Evolutionary conservation across 2,888 invertebrate species (phyloP).

Genomic region (Metalampra italica): DNA sequence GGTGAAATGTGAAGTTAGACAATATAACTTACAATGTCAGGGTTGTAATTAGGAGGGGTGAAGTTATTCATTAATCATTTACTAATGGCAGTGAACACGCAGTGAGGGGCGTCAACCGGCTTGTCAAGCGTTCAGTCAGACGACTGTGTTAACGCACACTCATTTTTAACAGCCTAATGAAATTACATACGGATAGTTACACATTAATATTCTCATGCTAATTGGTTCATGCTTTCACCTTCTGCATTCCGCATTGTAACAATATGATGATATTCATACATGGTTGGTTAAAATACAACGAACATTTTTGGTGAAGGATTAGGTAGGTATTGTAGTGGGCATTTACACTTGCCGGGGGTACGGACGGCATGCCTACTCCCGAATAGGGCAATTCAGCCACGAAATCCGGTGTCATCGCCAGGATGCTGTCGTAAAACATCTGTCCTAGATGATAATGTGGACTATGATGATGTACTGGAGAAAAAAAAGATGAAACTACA

Average conservation of each 20-base stretch:
- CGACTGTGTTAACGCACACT: conserved; percentile 23
- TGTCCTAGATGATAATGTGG: too few species aligned
- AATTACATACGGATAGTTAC: not conserved
- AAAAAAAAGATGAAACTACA: too few species aligned
- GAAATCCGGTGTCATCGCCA: too few species aligned
- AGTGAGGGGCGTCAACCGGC: conserved; percentile 31
- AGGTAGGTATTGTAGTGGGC: too few species aligned
- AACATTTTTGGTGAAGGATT: too few species aligned
- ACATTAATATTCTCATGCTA: not conserved
- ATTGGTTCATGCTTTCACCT: not conserved
- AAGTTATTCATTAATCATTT: conserved; percentile 25
- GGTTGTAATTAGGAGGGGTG: conserved; percentile 14
- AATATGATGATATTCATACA: too few species aligned
- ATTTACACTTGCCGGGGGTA: too few species aligned
- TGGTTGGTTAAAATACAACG: too few species aligned
- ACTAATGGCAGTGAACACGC: conserved; percentile 42
- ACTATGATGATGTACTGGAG: too few species aligned
- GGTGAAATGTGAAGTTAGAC: not conserved
- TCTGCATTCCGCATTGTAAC: not conserved
- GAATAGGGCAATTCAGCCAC: too few species aligned
- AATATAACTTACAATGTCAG: conserved; percentile 2
- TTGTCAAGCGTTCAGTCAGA: conserved; percentile 32
- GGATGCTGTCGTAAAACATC: too few species aligned
- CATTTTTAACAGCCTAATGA: conserved; percentile 1
- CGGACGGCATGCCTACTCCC: too few species aligned